Percentiles rank a stretch among this genome's conserved stretches.
Evolutionary conservation across 2,113 vertebrate species (phyloP).

Genomic region (Miniopterus natalensis): DNA sequence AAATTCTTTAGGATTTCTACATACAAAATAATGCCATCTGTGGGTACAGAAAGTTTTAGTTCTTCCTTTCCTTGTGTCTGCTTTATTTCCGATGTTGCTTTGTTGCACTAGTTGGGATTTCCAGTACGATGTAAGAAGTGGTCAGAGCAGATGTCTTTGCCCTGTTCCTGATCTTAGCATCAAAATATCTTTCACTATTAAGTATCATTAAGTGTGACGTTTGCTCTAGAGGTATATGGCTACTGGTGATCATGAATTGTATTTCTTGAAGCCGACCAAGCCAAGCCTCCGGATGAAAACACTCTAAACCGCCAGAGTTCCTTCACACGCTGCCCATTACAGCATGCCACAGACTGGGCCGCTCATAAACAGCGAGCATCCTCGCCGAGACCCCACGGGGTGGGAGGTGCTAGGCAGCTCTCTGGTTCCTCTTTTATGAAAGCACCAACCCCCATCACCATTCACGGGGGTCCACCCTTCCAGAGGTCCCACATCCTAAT

Average conservation of each 20-base stretch:
- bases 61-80: background rate
- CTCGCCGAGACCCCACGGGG: background rate
- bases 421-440: background rate
- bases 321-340: background rate
- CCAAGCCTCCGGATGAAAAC: background rate
- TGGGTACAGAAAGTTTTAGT: background rate
- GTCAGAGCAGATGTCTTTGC: fast-evolving
- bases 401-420: background rate
- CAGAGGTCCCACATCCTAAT: background rate
- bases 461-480: background rate
- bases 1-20: background rate
- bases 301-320: background rate
- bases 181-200: background rate
- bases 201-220: background rate
- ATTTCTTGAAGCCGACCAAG: background rate
- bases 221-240: background rate
- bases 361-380: background rate
- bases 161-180: background rate
- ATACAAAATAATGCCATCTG: background rate
- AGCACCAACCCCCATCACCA: background rate
- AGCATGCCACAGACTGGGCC: background rate
- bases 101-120: background rate
- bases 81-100: background rate
- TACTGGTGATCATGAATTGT: background rate
- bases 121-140: too few species aligned